Evolutionary conservation across 2,113 vertebrate species (phyloP), one percentile per base, ranked within the genome.

Genomic region (Acrocephalus arundinaceus): DNA sequence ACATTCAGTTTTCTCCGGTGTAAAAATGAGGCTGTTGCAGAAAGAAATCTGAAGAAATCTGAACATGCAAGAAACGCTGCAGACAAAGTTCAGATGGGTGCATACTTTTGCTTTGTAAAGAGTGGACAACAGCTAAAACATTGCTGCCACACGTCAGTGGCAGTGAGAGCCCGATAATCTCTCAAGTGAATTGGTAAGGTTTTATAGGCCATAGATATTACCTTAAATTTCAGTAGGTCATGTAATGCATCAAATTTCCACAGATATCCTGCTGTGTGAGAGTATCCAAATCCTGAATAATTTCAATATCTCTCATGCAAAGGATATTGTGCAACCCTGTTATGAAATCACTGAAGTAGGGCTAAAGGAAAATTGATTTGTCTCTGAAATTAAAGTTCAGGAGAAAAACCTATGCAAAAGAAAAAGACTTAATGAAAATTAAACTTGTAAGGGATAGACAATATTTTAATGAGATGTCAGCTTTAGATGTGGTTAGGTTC

Each of bases 121-220:
- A 59, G 20, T 18, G 16, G 10, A n/a, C 73, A 93, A 77, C 6
- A 74, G 19, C 31, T 72, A 49, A 17, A 74, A 7, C 24, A 8
- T 54, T 84, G 13, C n/a, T 85, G 39, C 24, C 37, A 30, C 33
- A 51, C 14, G 20, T 61, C 31, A 46, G 15, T 14, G 25, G 2
- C 18, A 43, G 11, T 1, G 0, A 67, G 31, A 70, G 7, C 1
- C 1, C 0, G 0, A 22, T 6, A 37, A 63, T 16, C 6, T 37
- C 43, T 59, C 51, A 58, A 46, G 13, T 21, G 15, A 46, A 54
- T 57, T 37, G 4, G 20, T 28, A 63, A 71, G 6, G 2, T 55
- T 84, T 81, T 70, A 57, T 7, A 70, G 41, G 16, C 3, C 35
- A 21, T 30, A 76, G 31, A 52, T 24, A 59, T 23, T 13, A 71